These are phyloP conservation scores for Lamprologus tigripictilis DNA, from an alignment of 2,113 vertebrate genomes.

Conservation along the genomic window DNA sequence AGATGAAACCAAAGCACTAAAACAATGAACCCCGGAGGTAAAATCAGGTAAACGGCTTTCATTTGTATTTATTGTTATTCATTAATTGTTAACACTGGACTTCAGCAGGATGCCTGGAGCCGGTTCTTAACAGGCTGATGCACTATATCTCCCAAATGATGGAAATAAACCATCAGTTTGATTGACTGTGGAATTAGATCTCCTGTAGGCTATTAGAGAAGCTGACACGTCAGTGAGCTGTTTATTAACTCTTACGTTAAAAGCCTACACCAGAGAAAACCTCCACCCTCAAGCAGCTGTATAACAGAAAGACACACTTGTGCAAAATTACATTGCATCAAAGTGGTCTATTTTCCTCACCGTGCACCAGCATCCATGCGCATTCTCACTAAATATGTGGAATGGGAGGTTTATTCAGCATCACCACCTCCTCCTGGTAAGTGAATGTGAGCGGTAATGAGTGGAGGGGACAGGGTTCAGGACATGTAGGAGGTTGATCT, in stretches of 20 bases:
- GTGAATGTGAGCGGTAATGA: slow-evolving; percentile 58
- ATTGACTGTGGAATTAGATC: slow-evolving; percentile 43
- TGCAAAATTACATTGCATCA: neutral
- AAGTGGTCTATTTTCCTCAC: neutral
- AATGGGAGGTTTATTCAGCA: neutral
- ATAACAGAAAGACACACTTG: neutral
- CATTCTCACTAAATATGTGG: neutral
- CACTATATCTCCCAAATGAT: neutral
- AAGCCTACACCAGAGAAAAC: slow-evolving; percentile 9
- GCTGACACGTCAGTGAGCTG: neutral
- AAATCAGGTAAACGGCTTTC: neutral
- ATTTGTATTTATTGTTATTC: neutral
- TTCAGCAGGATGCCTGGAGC: neutral
- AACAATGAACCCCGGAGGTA: neutral
- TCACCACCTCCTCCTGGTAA: slow-evolving; percentile 16
- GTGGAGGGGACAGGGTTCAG: slow-evolving; percentile 43
- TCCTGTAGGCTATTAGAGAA: slow-evolving; percentile 42
- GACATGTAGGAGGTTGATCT: slow-evolving; percentile 46
- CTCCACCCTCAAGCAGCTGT: neutral
- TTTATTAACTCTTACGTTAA: slow-evolving; percentile 29
- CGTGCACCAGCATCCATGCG: neutral
- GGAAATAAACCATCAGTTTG: slow-evolving; percentile 33
- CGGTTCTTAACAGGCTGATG: neutral
- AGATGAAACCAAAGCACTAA: neutral
- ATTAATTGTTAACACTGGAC: neutral